phyloP scores from a whole-genome alignment of 92 coral and sea anemone species.

The Paragorgia papillata region DNA sequence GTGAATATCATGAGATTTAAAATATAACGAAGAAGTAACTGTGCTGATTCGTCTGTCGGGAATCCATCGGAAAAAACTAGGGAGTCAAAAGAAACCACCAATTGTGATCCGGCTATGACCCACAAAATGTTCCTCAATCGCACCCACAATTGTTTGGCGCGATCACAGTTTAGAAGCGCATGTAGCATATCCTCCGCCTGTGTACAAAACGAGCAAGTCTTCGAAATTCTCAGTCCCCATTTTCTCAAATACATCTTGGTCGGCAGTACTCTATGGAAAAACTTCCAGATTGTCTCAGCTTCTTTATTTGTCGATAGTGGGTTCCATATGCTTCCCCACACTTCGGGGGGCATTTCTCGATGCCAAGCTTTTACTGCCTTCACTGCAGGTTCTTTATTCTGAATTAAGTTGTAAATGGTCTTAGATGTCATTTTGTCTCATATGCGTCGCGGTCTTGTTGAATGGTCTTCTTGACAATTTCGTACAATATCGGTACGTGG shows the following conservation, averaged over 20 bases:
- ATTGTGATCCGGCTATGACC: too few relatives aligned
- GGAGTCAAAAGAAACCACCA: too few relatives aligned
- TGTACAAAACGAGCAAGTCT: neutral
- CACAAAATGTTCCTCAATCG: too few relatives aligned
- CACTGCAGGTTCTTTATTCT: neutral
- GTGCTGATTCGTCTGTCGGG: too few relatives aligned
- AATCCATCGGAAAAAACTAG: too few relatives aligned
- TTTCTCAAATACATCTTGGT: constrained; percentile 6
- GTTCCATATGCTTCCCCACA: neutral
- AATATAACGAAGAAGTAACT: too few relatives aligned
- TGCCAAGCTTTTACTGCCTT: neutral
- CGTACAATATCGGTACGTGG: too few relatives aligned
- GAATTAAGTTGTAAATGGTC: neutral
- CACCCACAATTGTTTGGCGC: too few relatives aligned
- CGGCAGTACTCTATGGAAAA: constrained; percentile 44
- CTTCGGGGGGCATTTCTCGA: neutral
- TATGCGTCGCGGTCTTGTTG: neutral
- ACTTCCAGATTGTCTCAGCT: constrained; percentile 23
- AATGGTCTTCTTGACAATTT: neutral
- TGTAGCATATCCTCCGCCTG: neutral
- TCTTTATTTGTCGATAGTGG: neutral
- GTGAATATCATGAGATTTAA: too few relatives aligned
- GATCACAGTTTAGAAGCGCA: neutral
- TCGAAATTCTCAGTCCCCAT: constrained; percentile 18
- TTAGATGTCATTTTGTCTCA: neutral